phyloP scores from a whole-genome alignment of 2,888 invertebrate genomes.

The Metalampra italica region DNA sequence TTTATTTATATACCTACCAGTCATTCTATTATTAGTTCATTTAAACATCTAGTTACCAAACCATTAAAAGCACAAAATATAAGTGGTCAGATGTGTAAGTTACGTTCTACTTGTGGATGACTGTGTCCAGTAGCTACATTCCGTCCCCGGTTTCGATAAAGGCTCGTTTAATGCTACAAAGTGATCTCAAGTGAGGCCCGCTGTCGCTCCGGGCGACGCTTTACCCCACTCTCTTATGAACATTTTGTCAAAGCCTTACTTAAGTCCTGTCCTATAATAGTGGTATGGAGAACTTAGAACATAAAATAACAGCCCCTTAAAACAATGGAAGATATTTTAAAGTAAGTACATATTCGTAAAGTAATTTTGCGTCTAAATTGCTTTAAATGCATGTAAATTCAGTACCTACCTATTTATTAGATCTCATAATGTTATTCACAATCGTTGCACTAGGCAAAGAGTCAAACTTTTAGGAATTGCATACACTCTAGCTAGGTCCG shows the following conservation, averaged over 20 bases:
- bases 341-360: neutral
- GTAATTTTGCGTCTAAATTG: too few relatives aligned
- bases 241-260: slow-evolving; percentile 46
- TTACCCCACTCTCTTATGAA: slow-evolving; percentile 54
- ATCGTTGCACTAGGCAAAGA: too few relatives aligned
- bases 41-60: too few relatives aligned
- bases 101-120: slow-evolving; percentile 29
- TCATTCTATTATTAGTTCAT: too few relatives aligned
- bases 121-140: slow-evolving; percentile 35
- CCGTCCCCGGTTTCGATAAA: slow-evolving; percentile 44
- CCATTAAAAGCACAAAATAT: too few relatives aligned
- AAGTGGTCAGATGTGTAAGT: slow-evolving; percentile 12
- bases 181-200: slow-evolving; percentile 48
- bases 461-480: too few relatives aligned
- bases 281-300: too few relatives aligned
- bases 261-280: slow-evolving; percentile 3
- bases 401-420: too few relatives aligned
- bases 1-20: too few relatives aligned
- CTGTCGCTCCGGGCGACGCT: slow-evolving; percentile 66
- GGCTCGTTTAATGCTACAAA: slow-evolving; percentile 66
- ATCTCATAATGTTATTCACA: too few relatives aligned
- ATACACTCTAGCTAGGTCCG: too few relatives aligned
- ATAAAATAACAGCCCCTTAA: slow-evolving; percentile 7
- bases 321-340: neutral
- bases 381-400: too few relatives aligned